Evolutionary conservation across 2,888 invertebrate genomes (phyloP), one percentile per base, ranked within the genome.

Genomic region (Antheraea yamamai): DNA sequence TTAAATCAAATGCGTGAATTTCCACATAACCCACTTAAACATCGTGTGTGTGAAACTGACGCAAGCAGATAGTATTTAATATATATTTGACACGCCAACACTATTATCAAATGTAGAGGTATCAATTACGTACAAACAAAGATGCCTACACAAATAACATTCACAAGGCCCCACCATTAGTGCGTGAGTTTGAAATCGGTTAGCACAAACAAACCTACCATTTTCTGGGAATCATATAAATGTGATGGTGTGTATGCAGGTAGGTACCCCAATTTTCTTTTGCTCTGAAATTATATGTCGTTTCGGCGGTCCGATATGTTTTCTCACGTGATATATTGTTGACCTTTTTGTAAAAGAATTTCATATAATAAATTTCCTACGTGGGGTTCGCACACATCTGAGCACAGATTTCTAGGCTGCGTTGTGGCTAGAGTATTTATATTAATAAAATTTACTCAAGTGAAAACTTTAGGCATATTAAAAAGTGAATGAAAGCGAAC

Each of bases 141-240:
- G 39, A 70, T n/a, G 70, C 10, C 39, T 70, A 20, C 39, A 39
- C 70, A 70, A 70, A 70, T 70, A 70, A 70, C 18, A 39, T n/a
- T 39, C 16, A 20, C 12, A 18, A 18, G 16, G 20, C 39, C 39
- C 35, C 20, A 20, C 39, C 70, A 39, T 70, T 70, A 70, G 39
- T 23, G 39, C n/a, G 70, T 23, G 39, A 20, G 70, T n/a, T 70
- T 39, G 20, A 70, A 39, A 39, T 23, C 70, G 20, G 39, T 39
- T 70, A 70, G 39, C n/a, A n/a, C 70, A 39, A 70, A 70, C 70
- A 70, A 70, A 70, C 70, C 35, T 70, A 70, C 39, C 7, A 39
- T 39, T 39, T 70, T 39, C 10, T 39, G 39, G 39, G 70, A 39
- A 39, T 39, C 64, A n/a, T 70, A 20, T 39, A 39, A 39, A 66